Percentiles rank a stretch among this genome's conserved stretches.
Evolutionary conservation across 2,888 invertebrate genomes (phyloP).

Genomic region (Salpingus planirostris): DNA sequence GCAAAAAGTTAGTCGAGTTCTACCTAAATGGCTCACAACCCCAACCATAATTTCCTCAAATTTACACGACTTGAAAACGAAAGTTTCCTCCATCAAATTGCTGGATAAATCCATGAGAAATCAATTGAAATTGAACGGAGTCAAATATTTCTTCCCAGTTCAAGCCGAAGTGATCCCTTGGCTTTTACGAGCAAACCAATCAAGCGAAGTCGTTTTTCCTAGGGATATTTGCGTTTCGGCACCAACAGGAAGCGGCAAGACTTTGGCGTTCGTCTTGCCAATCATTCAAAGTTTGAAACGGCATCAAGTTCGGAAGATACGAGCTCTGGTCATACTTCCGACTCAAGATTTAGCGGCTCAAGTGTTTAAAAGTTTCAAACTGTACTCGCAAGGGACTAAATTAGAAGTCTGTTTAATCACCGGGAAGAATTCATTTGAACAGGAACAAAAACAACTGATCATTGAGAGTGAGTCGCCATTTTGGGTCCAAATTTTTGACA

Average conservation of each 20-base stretch:
- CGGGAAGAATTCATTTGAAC: conserved; percentile 56
- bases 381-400: conserved; percentile 56
- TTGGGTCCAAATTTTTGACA: background rate
- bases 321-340: conserved; percentile 86
- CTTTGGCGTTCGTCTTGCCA: conserved; percentile 87
- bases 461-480: conserved; percentile 38
- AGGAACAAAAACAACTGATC: conserved; percentile 59
- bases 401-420: conserved; percentile 63
- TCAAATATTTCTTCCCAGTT: conserved; percentile 76
- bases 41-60: conserved; percentile 71
- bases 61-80: conserved; percentile 48
- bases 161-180: conserved; percentile 72
- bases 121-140: conserved; percentile 59
- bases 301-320: conserved; percentile 44
- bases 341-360: conserved; percentile 87
- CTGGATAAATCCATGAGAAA: conserved; percentile 56
- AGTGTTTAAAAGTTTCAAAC: conserved; percentile 73
- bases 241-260: conserved; percentile 97
- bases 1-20: conserved; percentile 58
- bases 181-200: conserved; percentile 54
- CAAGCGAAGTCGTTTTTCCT: conserved; percentile 58
- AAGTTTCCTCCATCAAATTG: conserved; percentile 49
- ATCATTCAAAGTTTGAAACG: conserved; percentile 59
- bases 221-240: conserved; percentile 93
- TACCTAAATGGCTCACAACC: conserved; percentile 82